A percentile compares a stretch with the other conserved stretches of the same genome.
Evolutionary conservation across 2,113 vertebrate genomes (phyloP).

Genomic region (Leucoraja erinaceus): DNA sequence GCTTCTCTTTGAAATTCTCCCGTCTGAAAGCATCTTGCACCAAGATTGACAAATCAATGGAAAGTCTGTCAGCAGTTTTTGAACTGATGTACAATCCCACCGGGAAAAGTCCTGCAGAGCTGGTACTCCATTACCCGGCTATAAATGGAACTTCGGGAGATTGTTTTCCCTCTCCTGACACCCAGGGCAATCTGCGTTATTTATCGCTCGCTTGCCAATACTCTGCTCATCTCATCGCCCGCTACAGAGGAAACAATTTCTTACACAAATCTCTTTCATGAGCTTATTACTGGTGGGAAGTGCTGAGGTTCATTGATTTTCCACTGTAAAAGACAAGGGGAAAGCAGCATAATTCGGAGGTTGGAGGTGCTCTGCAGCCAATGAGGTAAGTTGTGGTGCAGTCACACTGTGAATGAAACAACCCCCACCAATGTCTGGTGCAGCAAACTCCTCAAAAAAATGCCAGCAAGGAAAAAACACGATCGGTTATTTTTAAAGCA

Average conservation of each 20-base stretch:
- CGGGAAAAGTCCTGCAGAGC: background rate
- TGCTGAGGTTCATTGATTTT: background rate
- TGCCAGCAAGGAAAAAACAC: too few relatives aligned
- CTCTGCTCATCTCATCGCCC: background rate
- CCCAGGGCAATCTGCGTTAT: background rate
- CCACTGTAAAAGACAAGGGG: background rate
- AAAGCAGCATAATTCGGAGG: background rate
- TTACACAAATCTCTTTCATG: background rate
- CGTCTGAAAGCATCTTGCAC: background rate
- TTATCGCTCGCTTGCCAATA: background rate
- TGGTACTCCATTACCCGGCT: background rate
- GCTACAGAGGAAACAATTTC: background rate
- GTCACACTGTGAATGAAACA: too few relatives aligned
- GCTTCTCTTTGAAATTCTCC: background rate
- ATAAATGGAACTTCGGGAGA: background rate
- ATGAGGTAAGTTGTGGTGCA: background rate
- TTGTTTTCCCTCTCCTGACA: background rate
- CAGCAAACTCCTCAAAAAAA: too few relatives aligned
- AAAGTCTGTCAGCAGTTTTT: background rate
- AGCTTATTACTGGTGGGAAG: background rate
- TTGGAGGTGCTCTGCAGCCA: background rate
- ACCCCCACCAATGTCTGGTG: too few relatives aligned
- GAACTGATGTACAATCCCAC: background rate
- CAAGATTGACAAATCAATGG: slow-evolving; percentile 17
- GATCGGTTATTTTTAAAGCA: too few relatives aligned